Percentiles rank a stretch among this genome's conserved stretches.
Conservation (phyloP, 2,113 vertebrate genomes). For the Scalopus aquaticus region DNA sequence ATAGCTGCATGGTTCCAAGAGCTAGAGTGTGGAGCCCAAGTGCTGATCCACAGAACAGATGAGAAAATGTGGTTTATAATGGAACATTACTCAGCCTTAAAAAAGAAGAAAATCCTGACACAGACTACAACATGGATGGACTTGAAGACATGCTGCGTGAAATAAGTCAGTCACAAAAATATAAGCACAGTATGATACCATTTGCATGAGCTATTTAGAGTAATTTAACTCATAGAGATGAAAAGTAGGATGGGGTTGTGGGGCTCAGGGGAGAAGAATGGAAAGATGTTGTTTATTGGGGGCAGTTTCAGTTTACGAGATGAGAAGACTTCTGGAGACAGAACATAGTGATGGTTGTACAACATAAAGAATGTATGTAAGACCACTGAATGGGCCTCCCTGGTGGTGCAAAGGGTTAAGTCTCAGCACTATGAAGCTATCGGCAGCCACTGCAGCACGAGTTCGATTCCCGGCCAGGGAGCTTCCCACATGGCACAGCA, state of each 20-base stretch:
- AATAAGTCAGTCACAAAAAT: background rate
- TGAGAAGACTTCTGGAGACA: background rate
- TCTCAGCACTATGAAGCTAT: too few species aligned
- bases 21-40: background rate
- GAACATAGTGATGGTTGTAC: background rate
- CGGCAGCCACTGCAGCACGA: too few species aligned
- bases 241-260: background rate
- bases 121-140: background rate
- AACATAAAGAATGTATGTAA: background rate
- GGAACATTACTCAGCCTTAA: background rate
- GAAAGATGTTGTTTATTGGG: background rate
- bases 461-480: too few species aligned
- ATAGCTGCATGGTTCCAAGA: background rate
- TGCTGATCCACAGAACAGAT: background rate
- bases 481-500: too few species aligned
- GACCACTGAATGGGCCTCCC: background rate
- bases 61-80: background rate
- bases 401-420: too few species aligned
- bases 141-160: background rate
- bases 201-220: background rate
- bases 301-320: background rate
- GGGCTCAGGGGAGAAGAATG: background rate
- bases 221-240: background rate
- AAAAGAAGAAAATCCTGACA: background rate
- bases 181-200: background rate